These are phyloP conservation scores for Siphlonurus alternatus DNA, from an alignment of 2,888 invertebrate genomes.

Conservation along the genomic window DNA sequence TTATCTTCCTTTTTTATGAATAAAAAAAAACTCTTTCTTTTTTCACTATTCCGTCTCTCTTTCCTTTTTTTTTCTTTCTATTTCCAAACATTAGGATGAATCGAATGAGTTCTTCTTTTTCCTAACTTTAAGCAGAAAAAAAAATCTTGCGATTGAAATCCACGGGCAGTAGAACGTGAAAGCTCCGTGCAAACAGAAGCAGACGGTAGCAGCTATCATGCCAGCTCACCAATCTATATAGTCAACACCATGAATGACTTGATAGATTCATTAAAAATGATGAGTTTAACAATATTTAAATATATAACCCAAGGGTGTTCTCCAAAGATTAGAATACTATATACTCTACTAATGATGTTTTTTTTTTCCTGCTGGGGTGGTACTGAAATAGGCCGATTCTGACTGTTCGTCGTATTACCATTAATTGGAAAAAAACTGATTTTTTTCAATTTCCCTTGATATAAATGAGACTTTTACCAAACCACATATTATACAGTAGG, in stretches of 20 bases:
- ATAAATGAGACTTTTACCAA: not conserved
- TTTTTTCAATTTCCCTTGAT: not conserved
- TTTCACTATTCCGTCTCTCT: slow-evolving; percentile 14
- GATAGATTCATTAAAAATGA: not conserved
- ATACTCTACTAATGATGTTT: too few species aligned
- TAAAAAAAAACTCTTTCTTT: slow-evolving; percentile 18
- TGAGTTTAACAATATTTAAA: too few species aligned
- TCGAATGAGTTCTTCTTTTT: not conserved
- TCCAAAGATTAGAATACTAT: too few species aligned
- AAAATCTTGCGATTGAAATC: not conserved
- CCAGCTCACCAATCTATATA: not conserved
- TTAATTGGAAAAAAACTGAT: too few species aligned
- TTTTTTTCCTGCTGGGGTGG: too few species aligned
- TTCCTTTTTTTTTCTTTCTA: not conserved
- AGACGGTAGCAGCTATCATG: not conserved
- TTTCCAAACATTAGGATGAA: not conserved
- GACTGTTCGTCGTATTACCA: too few species aligned
- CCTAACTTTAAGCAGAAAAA: not conserved
- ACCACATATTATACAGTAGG: not conserved
- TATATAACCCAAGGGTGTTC: too few species aligned
- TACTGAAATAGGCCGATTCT: too few species aligned
- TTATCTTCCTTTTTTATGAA: not conserved
- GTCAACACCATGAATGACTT: not conserved
- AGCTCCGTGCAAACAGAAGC: not conserved
- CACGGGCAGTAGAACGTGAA: not conserved